Conservation (phyloP, 2,113 vertebrate species). For the Potamarius usumacintae region DNA sequence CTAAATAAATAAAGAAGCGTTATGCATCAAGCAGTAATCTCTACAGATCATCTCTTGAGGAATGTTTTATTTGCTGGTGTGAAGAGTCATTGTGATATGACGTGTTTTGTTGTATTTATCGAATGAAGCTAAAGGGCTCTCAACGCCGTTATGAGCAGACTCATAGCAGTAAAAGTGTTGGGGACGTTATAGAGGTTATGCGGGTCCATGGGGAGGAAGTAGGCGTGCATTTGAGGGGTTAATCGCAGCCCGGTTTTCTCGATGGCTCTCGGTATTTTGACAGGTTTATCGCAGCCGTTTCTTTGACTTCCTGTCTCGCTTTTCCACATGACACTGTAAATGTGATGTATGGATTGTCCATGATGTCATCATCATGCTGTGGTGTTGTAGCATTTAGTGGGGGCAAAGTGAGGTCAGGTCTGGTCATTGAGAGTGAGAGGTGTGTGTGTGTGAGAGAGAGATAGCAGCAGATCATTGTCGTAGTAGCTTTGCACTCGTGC, state of each 20-base stretch:
- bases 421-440: not conserved
- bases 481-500: conserved; percentile 50
- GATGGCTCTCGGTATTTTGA: conserved; percentile 17
- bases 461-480: conserved; percentile 26
- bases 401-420: not conserved
- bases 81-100: not conserved
- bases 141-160: not conserved
- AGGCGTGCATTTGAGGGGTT: not conserved
- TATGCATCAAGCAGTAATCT: not conserved
- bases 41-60: not conserved
- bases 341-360: conserved; percentile 36
- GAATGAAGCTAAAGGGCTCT: conserved; percentile 12
- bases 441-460: conserved; percentile 30
- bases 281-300: conserved; percentile 38
- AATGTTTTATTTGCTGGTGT: not conserved
- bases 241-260: conserved; percentile 4
- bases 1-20: not conserved
- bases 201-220: not conserved
- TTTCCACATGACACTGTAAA: conserved; percentile 32
- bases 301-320: conserved; percentile 34
- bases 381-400: not conserved
- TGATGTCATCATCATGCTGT: conserved; percentile 41
- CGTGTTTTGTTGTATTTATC: conserved; percentile 13
- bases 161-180: not conserved
- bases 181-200: conserved; percentile 8